Base-by-base conservation (phyloP, 2,113 vertebrate genomes). In the Ptilorrhoa leucosticta region DNA sequence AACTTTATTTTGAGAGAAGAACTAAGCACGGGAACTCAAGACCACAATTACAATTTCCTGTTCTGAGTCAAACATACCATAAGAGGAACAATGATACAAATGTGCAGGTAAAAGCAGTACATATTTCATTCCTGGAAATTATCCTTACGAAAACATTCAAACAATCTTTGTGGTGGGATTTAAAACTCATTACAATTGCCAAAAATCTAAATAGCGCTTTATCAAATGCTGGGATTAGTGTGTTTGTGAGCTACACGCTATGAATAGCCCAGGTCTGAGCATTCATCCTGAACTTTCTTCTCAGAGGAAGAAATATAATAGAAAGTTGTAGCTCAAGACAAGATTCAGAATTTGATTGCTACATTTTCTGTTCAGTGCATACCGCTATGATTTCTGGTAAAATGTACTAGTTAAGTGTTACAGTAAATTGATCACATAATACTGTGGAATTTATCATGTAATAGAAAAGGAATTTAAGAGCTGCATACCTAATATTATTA, bases 401-500 rank as follows among this genome's bases (percentile, higher is more conserved):
- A 96, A 85, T 24, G 39, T 51, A 64, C 81, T 50, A 63, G 70
- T 87, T 94, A 75, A 60, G 70, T 28, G 53, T 95, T 96, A 94
- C 63, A 82, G 93, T 93, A 94, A 95, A 93, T 93, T 72, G 83
- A 93, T 94, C 84, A 93, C 81, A 77, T 87, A 87, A 85, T 80
- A 80, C 87, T 80, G 14, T 13, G 84, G 94, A 94, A 96, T 96
- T 89, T 71, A 80, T 83, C 70, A 63, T 89, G 95, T 77, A 91
- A 96, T 48, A 91, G 83, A 58, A 93, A 91, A 95, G 90, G 92
- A 96, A 96, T 97, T 95, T 94, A 96, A 95, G 89, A 96, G 73
- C 94, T 39, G 60, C 94, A 96, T 95, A 94, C 65, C 86, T 69
- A 92, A 50, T 89, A 84, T 82, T 95, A 95, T 95, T 93, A 95